These are phyloP conservation scores for Amblyteles armatorius DNA, from an alignment of 2,888 invertebrate genomes.

Conservation along the genomic window DNA sequence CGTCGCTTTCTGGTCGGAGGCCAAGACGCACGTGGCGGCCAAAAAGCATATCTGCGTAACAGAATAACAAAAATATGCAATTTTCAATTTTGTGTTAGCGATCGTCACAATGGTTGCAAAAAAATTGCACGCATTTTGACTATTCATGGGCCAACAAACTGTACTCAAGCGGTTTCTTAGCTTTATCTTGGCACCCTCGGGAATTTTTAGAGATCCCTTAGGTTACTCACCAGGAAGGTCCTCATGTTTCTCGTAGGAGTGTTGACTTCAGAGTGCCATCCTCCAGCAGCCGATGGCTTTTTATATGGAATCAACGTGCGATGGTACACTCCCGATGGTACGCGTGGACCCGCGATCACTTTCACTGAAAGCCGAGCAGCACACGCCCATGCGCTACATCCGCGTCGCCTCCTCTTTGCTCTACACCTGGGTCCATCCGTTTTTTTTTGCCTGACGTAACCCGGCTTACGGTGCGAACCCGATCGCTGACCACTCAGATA, in stretches of 20 bases:
- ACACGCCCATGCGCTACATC: slow-evolving; percentile 72
- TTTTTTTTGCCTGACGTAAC: slow-evolving; percentile 75
- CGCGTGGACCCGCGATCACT: slow-evolving; percentile 72
- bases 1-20: slow-evolving; percentile 50
- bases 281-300: slow-evolving; percentile 73
- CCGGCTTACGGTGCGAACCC: slow-evolving; percentile 48
- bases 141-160: neutral
- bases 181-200: neutral
- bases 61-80: neutral
- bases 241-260: slow-evolving; percentile 74
- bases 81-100: neutral
- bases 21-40: slow-evolving; percentile 69
- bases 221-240: slow-evolving; percentile 76
- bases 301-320: slow-evolving; percentile 73
- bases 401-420: slow-evolving; percentile 68
- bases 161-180: neutral
- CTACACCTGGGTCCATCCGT: slow-evolving; percentile 72
- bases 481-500: slow-evolving; percentile 48
- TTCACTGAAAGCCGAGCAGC: slow-evolving; percentile 74
- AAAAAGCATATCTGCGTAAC: slow-evolving; percentile 71
- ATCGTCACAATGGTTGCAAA: neutral
- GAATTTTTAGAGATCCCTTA: slow-evolving; percentile 13
- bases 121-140: neutral
- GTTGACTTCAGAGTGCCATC: slow-evolving; percentile 76
- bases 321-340: slow-evolving; percentile 52